These are phyloP conservation scores for Paramormyrops kingsleyae DNA, from an alignment of 2,113 vertebrate genomes.

Conservation along the genomic window DNA sequence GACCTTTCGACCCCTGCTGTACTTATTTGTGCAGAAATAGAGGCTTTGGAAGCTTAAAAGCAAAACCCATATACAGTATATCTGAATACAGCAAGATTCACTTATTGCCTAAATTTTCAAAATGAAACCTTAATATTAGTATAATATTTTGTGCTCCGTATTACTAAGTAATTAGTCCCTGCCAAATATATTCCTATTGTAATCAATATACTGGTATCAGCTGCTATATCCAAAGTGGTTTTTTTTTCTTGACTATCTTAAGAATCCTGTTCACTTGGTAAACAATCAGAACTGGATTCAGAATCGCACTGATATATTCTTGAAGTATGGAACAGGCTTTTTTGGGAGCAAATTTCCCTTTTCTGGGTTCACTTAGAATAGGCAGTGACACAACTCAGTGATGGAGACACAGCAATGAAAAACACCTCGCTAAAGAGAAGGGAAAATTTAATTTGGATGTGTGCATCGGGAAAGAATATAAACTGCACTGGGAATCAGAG, in stretches of 20 bases:
- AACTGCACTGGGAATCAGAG: neutral
- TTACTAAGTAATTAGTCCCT: neutral
- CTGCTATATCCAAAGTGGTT: neutral
- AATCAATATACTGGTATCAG: neutral
- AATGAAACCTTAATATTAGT: neutral
- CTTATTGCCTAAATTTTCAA: neutral
- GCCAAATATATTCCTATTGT: neutral
- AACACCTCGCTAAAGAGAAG: neutral
- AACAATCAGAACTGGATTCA: neutral
- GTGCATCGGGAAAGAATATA: neutral
- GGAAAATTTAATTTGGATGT: neutral
- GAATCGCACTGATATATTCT: neutral
- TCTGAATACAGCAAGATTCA: neutral
- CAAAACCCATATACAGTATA: neutral
- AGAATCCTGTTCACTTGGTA: neutral
- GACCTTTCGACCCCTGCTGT: neutral
- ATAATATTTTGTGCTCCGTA: neutral
- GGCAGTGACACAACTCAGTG: neutral
- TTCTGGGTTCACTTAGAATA: neutral
- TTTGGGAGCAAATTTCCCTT: neutral
- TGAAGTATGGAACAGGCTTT: neutral
- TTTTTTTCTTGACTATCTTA: neutral
- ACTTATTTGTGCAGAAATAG: neutral
- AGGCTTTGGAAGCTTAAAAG: neutral
- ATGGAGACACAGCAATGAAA: neutral